phyloP scores from a whole-genome alignment of 2,113 vertebrate genomes.

The Ascaphus truei region DNA sequence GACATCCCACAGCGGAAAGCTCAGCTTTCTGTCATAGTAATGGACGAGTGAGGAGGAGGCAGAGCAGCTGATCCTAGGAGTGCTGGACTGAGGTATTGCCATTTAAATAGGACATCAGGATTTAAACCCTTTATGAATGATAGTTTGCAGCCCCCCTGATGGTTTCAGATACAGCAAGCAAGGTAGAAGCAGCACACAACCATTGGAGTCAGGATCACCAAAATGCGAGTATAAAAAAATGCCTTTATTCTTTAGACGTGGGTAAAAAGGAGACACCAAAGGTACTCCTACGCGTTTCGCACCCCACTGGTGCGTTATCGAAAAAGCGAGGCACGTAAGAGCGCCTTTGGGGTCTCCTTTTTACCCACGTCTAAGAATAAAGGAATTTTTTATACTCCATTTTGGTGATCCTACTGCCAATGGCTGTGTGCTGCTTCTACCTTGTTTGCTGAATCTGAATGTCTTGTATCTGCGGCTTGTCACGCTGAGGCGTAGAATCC shows the following conservation, averaged over 20 bases:
- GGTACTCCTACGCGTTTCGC: too few relatives aligned
- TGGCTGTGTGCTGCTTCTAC: background rate
- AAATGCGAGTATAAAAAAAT: too few relatives aligned
- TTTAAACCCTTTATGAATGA: slow-evolving; percentile 56
- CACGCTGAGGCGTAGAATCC: too few relatives aligned
- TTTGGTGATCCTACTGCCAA: background rate
- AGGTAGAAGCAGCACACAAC: background rate
- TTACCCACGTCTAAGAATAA: too few relatives aligned
- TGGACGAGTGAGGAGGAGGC: background rate
- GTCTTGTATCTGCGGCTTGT: too few relatives aligned
- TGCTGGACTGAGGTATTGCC: slow-evolving; percentile 20
- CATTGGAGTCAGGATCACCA: background rate
- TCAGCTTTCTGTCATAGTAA: background rate
- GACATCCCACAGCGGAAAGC: background rate
- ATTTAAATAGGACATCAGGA: slow-evolving; percentile 52
- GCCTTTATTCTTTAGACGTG: too few relatives aligned
- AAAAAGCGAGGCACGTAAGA: too few relatives aligned
- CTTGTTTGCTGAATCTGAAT: background rate
- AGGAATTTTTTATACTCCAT: too few relatives aligned
- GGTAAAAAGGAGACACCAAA: too few relatives aligned
- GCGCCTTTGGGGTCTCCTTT: too few relatives aligned
- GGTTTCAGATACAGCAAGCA: background rate
- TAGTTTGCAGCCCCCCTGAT: slow-evolving; percentile 35
- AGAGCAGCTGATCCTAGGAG: background rate
- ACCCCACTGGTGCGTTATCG: too few relatives aligned